Evolutionary conservation across 2,797 vertebrate species (phyloP), one percentile per base, ranked within the genome.

Genomic region (Mormyrus hasselquistii): DNA sequence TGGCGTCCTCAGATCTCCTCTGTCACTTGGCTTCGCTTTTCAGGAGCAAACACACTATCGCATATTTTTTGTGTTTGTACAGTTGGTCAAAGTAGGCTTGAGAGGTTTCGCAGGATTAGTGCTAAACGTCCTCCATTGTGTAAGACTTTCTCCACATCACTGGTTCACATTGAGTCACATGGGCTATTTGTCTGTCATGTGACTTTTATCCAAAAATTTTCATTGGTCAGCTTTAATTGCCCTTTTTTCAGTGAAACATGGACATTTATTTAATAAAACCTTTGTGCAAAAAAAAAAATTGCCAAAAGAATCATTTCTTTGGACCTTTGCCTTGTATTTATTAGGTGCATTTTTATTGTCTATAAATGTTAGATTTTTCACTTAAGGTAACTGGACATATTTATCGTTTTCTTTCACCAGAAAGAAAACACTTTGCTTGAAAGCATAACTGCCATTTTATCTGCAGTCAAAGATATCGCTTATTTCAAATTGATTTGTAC

Each of bases 401-500:
- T 57, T 87, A 38, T 57, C 2, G 16, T 22, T 57, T 44, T 53
- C 38, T 44, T 59, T 19, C 34, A 44, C 34, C 57, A 29, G 29
- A 16, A 38, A 73, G 29, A 73, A 73, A 73, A 73, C 65, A 73
- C 65, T 10, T 73, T 34, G 12, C 65, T 38, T 38, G n/a, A 50
- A 84, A 69, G 84, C 57, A 88, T 49, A 85, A 25, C 62, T 57
- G 69, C 84, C 62, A 85, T 57, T 52, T 82, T 25, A 38, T 53
- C 89, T 49, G 47, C 69, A 59, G 73, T 69, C 83, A 85, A 53
- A 84, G 34, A 49, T 2, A 25, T 53, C 57, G 85, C 87, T 41
- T 86, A 86, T 86, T 88, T 88, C 59, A 86, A 73, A 86, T 57
- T 49, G 22, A 69, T 88, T 53, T 76, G 88, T 85, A 88, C 34